These are phyloP conservation scores for Hydractinia echinata DNA, from an alignment of 30 jellyfish, hydroid and myxozoan species.

Conservation along the genomic window DNA sequence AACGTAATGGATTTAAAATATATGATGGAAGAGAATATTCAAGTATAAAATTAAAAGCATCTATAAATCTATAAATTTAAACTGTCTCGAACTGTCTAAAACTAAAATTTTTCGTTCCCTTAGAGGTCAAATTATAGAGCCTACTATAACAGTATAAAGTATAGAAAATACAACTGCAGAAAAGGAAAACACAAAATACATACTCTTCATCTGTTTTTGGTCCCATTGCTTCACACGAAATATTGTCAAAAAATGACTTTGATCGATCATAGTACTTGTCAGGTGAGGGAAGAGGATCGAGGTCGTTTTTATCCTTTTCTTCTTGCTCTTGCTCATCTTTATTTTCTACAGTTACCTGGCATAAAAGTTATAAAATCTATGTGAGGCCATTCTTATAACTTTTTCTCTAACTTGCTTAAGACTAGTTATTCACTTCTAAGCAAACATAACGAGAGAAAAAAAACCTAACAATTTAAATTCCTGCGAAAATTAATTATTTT, in stretches of 20 bases:
- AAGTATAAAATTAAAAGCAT: too few relatives aligned
- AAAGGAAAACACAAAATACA: background rate
- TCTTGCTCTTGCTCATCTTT: slow-evolving; percentile 41
- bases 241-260: slow-evolving; percentile 88
- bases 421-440: too few relatives aligned
- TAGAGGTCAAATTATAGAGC: too few relatives aligned
- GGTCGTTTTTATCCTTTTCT: slow-evolving; percentile 43
- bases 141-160: background rate
- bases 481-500: too few relatives aligned
- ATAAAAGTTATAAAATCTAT: background rate
- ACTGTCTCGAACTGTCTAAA: too few relatives aligned
- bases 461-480: too few relatives aligned
- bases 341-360: slow-evolving; percentile 3
- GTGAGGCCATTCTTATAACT: background rate
- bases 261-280: slow-evolving; percentile 70
- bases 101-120: too few relatives aligned
- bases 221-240: slow-evolving; percentile 87
- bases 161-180: background rate
- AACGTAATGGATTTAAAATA: too few relatives aligned
- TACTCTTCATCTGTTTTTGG: slow-evolving; percentile 25
- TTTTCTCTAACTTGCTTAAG: too few relatives aligned
- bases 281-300: slow-evolving; percentile 66
- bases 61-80: too few relatives aligned
- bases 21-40: too few relatives aligned
- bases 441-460: too few relatives aligned